phyloP scores from a whole-genome alignment of 2,113 vertebrate species.

The Rhea pennata region DNA sequence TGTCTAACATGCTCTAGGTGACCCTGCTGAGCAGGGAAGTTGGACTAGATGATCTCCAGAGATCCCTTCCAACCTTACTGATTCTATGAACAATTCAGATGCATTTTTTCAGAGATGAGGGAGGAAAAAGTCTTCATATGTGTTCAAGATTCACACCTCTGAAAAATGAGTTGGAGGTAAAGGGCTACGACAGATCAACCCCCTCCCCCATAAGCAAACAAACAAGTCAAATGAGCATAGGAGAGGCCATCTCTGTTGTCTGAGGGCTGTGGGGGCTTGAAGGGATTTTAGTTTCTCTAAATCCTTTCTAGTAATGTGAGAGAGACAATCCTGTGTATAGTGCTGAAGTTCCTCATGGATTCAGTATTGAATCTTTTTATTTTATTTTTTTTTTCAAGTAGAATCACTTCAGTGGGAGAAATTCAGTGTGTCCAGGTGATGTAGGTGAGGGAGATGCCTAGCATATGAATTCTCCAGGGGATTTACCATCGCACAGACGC shows the following conservation, averaged over 20 bases:
- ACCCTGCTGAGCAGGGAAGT: no score
- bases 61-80: no score
- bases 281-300: not conserved
- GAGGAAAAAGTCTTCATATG: not conserved
- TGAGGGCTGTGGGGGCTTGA: not conserved
- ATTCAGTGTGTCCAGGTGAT: not conserved
- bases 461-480: not conserved
- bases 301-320: not conserved
- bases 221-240: not conserved
- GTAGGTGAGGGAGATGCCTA: not conserved
- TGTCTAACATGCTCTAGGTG: no score
- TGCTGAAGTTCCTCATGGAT: not conserved
- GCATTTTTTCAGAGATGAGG: not conserved
- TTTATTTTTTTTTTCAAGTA: not conserved
- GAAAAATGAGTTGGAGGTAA: not conserved
- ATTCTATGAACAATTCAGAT: not conserved
- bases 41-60: no score
- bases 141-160: not conserved
- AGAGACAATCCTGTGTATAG: not conserved
- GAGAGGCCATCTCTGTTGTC: not conserved
- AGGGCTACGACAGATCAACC: not conserved
- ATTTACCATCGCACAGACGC: not conserved
- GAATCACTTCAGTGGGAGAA: not conserved
- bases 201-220: not conserved
- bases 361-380: not conserved